Percentiles rank a stretch among this genome's conserved stretches.
Evolutionary conservation across 1,140 invertebrate genomes (phyloP).

Genomic region (Saccostrea glomerata): DNA sequence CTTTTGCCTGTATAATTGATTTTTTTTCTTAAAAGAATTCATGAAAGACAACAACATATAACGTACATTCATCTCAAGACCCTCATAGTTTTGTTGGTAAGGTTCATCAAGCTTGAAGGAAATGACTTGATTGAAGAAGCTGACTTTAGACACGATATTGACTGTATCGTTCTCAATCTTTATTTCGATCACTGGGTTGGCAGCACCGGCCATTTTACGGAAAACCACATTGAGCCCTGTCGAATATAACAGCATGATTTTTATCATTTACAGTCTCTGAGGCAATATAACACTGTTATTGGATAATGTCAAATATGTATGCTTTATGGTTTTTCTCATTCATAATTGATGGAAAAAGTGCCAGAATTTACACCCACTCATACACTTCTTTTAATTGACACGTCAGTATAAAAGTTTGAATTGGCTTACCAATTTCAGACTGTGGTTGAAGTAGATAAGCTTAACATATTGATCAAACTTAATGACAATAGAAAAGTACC

Average conservation of each 20-base stretch:
- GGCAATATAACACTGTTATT: background rate
- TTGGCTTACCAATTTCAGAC: too few relatives aligned
- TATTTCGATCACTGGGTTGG: constrained; percentile 61
- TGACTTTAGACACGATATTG: constrained; percentile 57
- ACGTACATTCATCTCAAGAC: constrained; percentile 60
- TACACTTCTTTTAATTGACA: background rate
- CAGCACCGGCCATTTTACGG: constrained; percentile 60
- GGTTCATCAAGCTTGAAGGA: constrained; percentile 58
- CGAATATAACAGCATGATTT: constrained; percentile 17
- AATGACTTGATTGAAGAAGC: constrained; percentile 61
- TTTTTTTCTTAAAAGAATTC: too few relatives aligned
- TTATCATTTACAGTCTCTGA: background rate
- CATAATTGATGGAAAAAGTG: background rate
- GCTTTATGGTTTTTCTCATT: too few relatives aligned
- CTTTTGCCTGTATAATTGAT: too few relatives aligned
- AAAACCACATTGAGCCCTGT: constrained; percentile 63
- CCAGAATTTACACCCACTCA: background rate
- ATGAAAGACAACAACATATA: too few relatives aligned
- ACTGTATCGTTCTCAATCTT: constrained; percentile 57
- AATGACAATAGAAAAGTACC: background rate
- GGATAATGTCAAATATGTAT: background rate
- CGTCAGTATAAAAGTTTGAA: background rate
- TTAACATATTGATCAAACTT: too few relatives aligned
- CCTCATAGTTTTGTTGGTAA: constrained; percentile 56
- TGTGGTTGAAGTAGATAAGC: too few relatives aligned